A percentile compares a stretch with the other conserved stretches of the same genome.
phyloP scores from a whole-genome alignment of 2,797 vertebrate species.

The Nyctibius grandis region DNA sequence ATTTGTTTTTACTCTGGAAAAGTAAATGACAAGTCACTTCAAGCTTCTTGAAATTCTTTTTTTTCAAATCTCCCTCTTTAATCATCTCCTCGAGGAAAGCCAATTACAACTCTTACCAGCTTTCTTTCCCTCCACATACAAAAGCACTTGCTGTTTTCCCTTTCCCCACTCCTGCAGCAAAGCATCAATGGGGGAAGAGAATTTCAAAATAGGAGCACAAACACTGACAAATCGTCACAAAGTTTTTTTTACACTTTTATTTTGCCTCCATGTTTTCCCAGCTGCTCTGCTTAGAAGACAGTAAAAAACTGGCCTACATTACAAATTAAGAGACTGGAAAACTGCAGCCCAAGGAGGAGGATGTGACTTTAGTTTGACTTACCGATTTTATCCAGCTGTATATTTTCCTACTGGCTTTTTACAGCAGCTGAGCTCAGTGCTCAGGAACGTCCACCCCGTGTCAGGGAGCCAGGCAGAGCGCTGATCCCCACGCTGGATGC shows the following conservation, averaged over 20 bases:
- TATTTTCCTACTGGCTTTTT: constrained; percentile 51
- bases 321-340: not conserved
- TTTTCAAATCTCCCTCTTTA: not conserved
- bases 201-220: not conserved
- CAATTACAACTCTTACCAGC: not conserved
- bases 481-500: constrained; percentile 5
- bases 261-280: constrained; percentile 36
- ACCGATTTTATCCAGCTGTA: constrained; percentile 58
- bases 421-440: constrained; percentile 60
- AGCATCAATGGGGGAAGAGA: not conserved
- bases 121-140: not conserved
- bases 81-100: not conserved
- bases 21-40: not conserved
- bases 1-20: not conserved
- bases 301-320: not conserved
- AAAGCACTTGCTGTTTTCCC: constrained; percentile 1
- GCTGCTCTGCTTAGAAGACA: not conserved
- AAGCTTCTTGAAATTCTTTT: not conserved
- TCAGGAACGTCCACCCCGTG: constrained; percentile 47
- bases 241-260: not conserved
- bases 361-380: constrained; percentile 27
- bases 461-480: not conserved
- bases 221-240: not conserved
- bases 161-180: not conserved
- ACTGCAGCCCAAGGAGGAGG: not conserved